Evolutionary conservation across 2,797 vertebrate species (phyloP), one percentile per base, ranked within the genome.

Genomic region (Melanotaenia trifasciata): DNA sequence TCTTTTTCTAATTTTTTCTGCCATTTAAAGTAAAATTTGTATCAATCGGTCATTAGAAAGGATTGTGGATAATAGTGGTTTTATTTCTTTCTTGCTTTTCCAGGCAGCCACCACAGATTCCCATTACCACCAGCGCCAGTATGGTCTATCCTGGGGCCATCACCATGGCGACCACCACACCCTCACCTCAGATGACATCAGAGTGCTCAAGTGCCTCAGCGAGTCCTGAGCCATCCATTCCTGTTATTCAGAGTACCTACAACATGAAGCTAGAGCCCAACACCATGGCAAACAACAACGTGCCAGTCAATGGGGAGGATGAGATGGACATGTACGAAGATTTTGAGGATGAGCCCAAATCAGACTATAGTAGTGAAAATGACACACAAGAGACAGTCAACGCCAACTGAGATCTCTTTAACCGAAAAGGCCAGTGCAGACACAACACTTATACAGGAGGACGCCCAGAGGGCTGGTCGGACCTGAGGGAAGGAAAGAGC

Each of bases 361-460:
- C 98, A 93, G 98, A 99, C 97, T 99, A 99, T 95, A 99, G 98
- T 92, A 99, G 98, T 87, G 98, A 99, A 93, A 99, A 97, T 0
- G 98, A 99, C 92, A 96, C 96, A 86, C 97, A 96, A 40, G 97
- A 98, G 96, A 96, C 95, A 68, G 96, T 99, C 92, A 96, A 95
- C 92, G 95, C 97, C 95, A 99, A 99, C 95, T 99, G 94, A 99
- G 93, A 92, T 89, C 93, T 90, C 91, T 84, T 88, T 9, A 43
- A 72, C 2, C 0, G 14, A 50, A 43, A 70, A 80, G 76, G 78
- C 77, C 61, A 22, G 68, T 51, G 64, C 61, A 81, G 80, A 87
- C 79, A 83, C 81, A 76, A 81, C 78, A 87, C 57, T 84, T 65
- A 71, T 58, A 75, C 79, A 84, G 83, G 87, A 87, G 65, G 78